Evolutionary conservation across 2,797 vertebrate species (phyloP), one percentile per base, ranked within the genome.

Genomic region (Anolis apletophallus): DNA sequence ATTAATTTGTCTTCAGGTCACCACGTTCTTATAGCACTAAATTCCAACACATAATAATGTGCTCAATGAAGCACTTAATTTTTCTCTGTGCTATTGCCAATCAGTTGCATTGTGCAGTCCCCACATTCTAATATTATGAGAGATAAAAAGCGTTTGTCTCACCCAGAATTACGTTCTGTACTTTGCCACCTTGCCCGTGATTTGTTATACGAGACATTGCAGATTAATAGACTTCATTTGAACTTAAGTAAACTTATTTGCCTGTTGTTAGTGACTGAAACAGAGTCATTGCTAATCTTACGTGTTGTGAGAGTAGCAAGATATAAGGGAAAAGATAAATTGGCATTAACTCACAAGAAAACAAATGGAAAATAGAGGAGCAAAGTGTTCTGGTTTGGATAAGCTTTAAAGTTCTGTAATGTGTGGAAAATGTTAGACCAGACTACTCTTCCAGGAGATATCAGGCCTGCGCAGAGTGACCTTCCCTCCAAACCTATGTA

Each of bases 381-480:
- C 72, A 72, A 87, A 72, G 46, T 26, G 46, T 40, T 83, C 67
- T 9, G 23, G 16, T 83, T 83, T 55, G 59, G 32, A 69, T 80
- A 64, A 73, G 64, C 14, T 50, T 46, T 61, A 5, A 16, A 64
- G 6, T 52, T 36, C 26, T 64, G 17, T 64, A 80, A 77, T 85
- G 17, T 69, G 26, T 71, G 46, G 46, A 64, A 80, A 81, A 36
- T 32, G 36, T 83, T 71, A 13, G 55, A 72, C 32, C 21, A 26
- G 19, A 19, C 36, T 59, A 21, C 34, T 7, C 29, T 16, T 34
- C 21, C 40, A 83, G 36, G 57, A n/a, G 5, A 59, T 46, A n/a
- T n/a, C 36, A 32, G 29, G 57, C 74, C 26, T 76, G 54, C 13
- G 4, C 16, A 50, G 4, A 64, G 57, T 75, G 72, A 64, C 16